phyloP scores from a whole-genome alignment of 2,888 invertebrate genomes.

The Drosophila multiciliata region DNA sequence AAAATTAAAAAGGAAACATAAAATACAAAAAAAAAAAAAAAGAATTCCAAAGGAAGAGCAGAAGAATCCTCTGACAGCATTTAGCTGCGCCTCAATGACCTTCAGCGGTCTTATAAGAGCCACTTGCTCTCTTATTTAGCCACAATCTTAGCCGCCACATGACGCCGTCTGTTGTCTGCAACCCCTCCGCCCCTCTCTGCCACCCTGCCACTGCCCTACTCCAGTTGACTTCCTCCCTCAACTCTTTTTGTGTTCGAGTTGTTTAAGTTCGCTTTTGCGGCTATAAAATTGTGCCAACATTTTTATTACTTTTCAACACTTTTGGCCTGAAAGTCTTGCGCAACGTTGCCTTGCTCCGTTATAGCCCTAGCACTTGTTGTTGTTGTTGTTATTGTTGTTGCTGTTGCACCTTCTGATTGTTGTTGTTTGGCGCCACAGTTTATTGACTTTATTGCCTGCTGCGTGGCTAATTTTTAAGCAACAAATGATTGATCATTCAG shows the following conservation, averaged over 20 bases:
- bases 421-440: constrained; percentile 63
- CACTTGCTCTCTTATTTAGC: constrained; percentile 26
- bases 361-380: constrained; percentile 34
- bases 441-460: constrained; percentile 63
- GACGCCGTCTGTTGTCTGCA: constrained; percentile 51
- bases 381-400: constrained; percentile 18
- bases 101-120: constrained; percentile 50
- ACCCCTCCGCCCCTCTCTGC: neutral
- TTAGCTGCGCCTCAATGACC: constrained; percentile 65
- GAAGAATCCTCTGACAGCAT: constrained; percentile 38
- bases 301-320: constrained; percentile 81
- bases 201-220: neutral
- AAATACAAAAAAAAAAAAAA: neutral
- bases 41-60: constrained; percentile 5
- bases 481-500: constrained; percentile 54
- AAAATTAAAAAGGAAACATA: neutral
- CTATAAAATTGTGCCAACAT: constrained; percentile 79
- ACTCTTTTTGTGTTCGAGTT: constrained; percentile 25
- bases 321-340: constrained; percentile 38
- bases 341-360: constrained; percentile 19
- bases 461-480: constrained; percentile 54
- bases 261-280: constrained; percentile 45
- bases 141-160: constrained; percentile 56
- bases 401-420: constrained; percentile 11
- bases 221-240: constrained; percentile 36